These are phyloP conservation scores for Ceratoteleas bidentatus DNA, from an alignment of 1,140 invertebrate species.

Conservation along the genomic window DNA sequence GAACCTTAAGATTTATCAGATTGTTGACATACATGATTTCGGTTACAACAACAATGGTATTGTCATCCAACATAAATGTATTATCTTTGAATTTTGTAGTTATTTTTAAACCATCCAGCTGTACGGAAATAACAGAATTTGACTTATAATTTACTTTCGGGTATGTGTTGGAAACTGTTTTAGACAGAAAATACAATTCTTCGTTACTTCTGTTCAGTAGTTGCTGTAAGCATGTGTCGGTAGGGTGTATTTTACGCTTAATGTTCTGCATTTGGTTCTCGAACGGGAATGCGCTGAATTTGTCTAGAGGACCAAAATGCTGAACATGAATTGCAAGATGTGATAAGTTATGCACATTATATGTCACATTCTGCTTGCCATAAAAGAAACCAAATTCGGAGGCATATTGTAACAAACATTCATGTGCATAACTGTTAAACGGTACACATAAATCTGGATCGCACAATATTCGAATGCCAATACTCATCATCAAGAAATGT, in stretches of 20 bases:
- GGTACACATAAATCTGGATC: constrained; percentile 9
- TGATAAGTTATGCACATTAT: constrained; percentile 29
- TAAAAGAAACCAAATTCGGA: constrained; percentile 10
- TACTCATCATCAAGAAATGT: constrained; percentile 54
- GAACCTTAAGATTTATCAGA: no score
- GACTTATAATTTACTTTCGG: constrained; percentile 9
- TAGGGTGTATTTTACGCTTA: constrained; percentile 38
- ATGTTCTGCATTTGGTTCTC: constrained; percentile 40
- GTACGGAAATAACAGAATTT: constrained; percentile 10
- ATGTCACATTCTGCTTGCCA: constrained; percentile 25
- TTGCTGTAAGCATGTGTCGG: constrained; percentile 25
- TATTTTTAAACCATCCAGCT: constrained; percentile 6
- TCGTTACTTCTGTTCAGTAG: constrained; percentile 20
- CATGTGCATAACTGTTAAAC: constrained; percentile 13
- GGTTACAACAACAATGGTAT: neutral
- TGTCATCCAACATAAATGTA: constrained; percentile 11
- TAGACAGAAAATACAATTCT: constrained; percentile 23
- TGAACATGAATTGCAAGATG: constrained; percentile 20
- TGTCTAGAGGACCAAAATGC: constrained; percentile 17
- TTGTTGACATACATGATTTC: no score
- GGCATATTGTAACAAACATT: constrained; percentile 22
- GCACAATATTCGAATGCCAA: constrained; percentile 43
- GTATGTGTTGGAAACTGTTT: neutral
- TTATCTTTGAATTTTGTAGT: constrained; percentile 10
- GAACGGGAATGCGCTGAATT: constrained; percentile 5